Evolutionary conservation across 2,888 invertebrate genomes (phyloP).

Genomic region (Dilophus febrilis): DNA sequence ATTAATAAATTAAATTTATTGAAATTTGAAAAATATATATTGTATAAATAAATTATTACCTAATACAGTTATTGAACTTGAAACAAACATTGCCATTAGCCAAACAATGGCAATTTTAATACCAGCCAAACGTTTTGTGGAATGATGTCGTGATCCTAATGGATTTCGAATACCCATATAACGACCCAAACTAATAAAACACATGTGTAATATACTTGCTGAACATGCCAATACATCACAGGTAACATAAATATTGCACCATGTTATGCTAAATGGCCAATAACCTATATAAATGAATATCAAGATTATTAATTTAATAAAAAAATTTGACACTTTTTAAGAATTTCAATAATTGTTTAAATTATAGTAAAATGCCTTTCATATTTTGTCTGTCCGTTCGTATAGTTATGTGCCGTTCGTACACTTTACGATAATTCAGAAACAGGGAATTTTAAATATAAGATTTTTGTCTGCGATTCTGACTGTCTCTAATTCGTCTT

Average conservation of each 20-base stretch:
- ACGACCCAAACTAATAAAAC: conserved; percentile 71
- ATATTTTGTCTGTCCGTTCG: no score
- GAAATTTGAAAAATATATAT: not conserved
- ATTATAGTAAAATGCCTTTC: no score
- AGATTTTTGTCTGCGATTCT: no score
- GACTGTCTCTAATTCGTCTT: no score
- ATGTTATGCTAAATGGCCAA: conserved; percentile 81
- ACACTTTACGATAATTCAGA: no score
- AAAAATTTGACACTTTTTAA: no score
- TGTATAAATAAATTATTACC: conserved; percentile 31
- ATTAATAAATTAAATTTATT: not conserved
- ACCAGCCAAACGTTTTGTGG: conserved; percentile 64
- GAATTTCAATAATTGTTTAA: no score
- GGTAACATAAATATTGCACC: conserved; percentile 92
- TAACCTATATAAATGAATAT: conserved; percentile 61
- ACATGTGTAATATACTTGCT: conserved; percentile 90
- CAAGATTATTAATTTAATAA: no score
- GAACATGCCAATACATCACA: conserved; percentile 92
- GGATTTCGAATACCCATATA: conserved; percentile 83
- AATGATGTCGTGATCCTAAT: conserved; percentile 65
- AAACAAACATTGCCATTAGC: conserved; percentile 78
- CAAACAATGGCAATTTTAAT: conserved; percentile 85
- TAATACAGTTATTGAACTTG: conserved; percentile 67
- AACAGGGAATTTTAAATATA: no score
- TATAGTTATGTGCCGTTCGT: no score